Conservation (phyloP, 2,113 vertebrate genomes). For the Eclectus roratus region DNA sequence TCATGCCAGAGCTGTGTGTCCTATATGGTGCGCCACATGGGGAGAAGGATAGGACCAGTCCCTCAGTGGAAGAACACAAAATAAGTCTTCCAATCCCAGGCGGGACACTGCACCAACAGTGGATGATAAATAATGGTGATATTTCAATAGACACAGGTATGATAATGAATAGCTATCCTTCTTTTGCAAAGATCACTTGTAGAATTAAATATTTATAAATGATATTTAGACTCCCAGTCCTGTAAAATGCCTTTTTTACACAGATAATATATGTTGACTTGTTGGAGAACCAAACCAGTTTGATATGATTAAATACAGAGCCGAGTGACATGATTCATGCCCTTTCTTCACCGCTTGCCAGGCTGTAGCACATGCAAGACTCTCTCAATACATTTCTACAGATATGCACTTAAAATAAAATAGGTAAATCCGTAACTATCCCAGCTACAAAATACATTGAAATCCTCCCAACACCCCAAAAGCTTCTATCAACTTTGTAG, state of each 20-base stretch:
- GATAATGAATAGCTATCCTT: conserved; percentile 72
- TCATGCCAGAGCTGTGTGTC: not conserved
- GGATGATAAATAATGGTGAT: conserved; percentile 70
- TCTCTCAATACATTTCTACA: not conserved
- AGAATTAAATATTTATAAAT: conserved; percentile 77
- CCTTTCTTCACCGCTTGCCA: conserved; percentile 22
- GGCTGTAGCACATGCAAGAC: not conserved
- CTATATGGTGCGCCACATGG: not conserved
- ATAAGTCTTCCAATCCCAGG: conserved; percentile 22
- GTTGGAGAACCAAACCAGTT: conserved; percentile 67
- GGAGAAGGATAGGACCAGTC: not conserved
- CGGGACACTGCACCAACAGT: conserved; percentile 39
- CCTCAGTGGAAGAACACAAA: not conserved
- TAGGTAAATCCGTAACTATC: not conserved
- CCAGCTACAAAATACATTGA: not conserved
- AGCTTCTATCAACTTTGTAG: not conserved
- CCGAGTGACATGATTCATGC: conserved; percentile 53
- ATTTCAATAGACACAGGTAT: conserved; percentile 71
- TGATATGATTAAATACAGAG: conserved; percentile 66
- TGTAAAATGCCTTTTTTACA: conserved; percentile 65
- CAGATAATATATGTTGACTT: conserved; percentile 73
- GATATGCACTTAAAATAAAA: not conserved
- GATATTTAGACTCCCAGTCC: conserved; percentile 67
- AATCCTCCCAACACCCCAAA: not conserved
- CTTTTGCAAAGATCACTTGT: conserved; percentile 69